A percentile compares a stretch with the other conserved stretches of the same genome.
phyloP scores from a whole-genome alignment of 2,113 vertebrate genomes.

The Phalacrocorax brasilianus region DNA sequence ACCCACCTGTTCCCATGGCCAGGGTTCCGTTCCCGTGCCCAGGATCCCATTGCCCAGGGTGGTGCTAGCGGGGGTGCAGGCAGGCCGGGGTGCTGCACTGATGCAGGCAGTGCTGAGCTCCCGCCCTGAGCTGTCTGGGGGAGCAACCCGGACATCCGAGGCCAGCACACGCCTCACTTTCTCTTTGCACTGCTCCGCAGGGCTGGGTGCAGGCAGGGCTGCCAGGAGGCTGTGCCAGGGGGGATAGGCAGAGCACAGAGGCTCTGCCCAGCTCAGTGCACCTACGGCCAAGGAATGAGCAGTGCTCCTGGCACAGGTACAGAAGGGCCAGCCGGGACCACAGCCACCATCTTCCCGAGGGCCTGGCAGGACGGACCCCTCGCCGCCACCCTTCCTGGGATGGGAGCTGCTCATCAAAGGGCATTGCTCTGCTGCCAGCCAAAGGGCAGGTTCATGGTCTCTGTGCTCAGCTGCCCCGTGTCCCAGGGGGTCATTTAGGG shows the following conservation, averaged over 20 bases:
- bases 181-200: not conserved
- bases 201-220: not conserved
- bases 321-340: rapidly evolving
- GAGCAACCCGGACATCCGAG: not conserved
- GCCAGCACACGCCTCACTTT: not conserved
- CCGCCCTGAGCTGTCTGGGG: not conserved
- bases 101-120: not conserved
- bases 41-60: too few relatives aligned
- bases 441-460: rapidly evolving
- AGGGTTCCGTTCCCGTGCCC: not conserved
- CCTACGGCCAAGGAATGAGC: not conserved
- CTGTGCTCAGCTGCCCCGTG: not conserved
- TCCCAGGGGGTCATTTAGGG: not conserved
- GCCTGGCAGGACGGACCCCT: not conserved
- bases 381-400: not conserved
- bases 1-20: not conserved
- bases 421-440: not conserved
- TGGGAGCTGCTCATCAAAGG: not conserved
- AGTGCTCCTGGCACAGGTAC: not conserved
- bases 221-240: not conserved
- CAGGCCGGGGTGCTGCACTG: not conserved
- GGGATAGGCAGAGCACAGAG: rapidly evolving
- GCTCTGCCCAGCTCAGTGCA: not conserved
- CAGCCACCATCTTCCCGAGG: not conserved
- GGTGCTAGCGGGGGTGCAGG: not conserved